These are phyloP conservation scores for Trogon surrucura DNA, from an alignment of 2,113 vertebrate genomes.

Conservation along the genomic window DNA sequence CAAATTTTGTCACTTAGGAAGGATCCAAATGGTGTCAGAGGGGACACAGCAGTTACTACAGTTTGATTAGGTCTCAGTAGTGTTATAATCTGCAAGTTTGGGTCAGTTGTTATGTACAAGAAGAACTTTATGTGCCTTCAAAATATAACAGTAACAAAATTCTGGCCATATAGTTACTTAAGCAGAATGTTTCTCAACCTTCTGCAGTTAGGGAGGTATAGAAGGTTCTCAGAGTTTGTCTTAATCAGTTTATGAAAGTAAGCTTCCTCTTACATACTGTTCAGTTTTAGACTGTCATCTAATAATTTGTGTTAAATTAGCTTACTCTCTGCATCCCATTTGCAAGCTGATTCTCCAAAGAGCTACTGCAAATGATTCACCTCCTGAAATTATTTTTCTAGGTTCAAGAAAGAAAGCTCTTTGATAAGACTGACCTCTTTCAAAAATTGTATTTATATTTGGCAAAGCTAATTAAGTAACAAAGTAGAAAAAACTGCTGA, in stretches of 20 bases:
- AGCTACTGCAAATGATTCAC: neutral
- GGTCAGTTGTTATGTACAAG: neutral
- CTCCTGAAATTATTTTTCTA: constrained; percentile 4
- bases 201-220: constrained; percentile 33
- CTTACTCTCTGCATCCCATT: neutral
- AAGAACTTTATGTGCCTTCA: neutral
- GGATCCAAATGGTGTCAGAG: neutral
- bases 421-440: constrained; percentile 39
- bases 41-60: neutral
- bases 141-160: neutral
- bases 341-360: neutral
- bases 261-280: constrained; percentile 44
- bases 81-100: neutral
- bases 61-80: neutral
- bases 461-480: constrained; percentile 42
- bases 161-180: neutral
- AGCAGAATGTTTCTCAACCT: constrained; percentile 7
- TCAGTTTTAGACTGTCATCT: constrained; percentile 60
- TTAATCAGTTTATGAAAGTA: constrained; percentile 54
- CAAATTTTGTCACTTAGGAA: neutral
- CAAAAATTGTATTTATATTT: constrained; percentile 41
- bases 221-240: constrained; percentile 23
- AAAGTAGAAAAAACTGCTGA: constrained; percentile 46
- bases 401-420: neutral
- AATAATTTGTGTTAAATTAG: constrained; percentile 53